phyloP scores from a whole-genome alignment of 1,140 invertebrate species.

The Alviniconcha marisindica region DNA sequence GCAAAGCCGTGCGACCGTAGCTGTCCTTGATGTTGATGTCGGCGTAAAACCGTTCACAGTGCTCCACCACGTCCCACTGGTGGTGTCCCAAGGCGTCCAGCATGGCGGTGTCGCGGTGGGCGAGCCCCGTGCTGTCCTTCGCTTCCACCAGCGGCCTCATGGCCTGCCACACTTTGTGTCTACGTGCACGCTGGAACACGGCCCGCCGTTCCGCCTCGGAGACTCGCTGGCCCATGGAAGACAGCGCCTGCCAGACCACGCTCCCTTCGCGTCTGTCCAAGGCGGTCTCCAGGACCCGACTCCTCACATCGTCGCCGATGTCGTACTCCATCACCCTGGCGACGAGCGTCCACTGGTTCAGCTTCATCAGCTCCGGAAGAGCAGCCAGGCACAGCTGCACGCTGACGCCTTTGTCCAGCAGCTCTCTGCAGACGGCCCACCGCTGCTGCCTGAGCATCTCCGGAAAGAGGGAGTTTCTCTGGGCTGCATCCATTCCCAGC shows the following conservation, averaged over 20 bases:
- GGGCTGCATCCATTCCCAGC: neutral
- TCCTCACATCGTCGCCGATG: neutral
- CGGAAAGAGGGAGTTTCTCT: neutral
- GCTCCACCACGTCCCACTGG: constrained; percentile 6
- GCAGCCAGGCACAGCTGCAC: neutral
- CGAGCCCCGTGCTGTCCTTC: neutral
- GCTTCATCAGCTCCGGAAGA: constrained; percentile 14
- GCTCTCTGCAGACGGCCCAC: neutral
- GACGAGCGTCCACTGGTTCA: constrained; percentile 13
- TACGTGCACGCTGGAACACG: neutral
- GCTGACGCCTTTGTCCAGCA: neutral
- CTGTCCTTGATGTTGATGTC: constrained; percentile 22
- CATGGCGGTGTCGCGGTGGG: neutral
- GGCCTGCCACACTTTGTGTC: neutral
- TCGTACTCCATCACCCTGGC: constrained; percentile 15
- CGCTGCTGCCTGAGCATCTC: neutral
- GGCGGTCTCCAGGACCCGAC: neutral
- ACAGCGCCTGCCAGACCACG: neutral
- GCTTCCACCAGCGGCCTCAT: neutral
- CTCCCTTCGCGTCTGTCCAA: neutral
- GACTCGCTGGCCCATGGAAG: neutral
- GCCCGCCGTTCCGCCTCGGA: neutral
- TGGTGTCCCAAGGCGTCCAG: neutral
- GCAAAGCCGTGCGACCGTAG: neutral
- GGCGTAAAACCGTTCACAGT: neutral